phyloP scores from a whole-genome alignment of 2,888 invertebrate species.

The Lumbricus terrestris region DNA sequence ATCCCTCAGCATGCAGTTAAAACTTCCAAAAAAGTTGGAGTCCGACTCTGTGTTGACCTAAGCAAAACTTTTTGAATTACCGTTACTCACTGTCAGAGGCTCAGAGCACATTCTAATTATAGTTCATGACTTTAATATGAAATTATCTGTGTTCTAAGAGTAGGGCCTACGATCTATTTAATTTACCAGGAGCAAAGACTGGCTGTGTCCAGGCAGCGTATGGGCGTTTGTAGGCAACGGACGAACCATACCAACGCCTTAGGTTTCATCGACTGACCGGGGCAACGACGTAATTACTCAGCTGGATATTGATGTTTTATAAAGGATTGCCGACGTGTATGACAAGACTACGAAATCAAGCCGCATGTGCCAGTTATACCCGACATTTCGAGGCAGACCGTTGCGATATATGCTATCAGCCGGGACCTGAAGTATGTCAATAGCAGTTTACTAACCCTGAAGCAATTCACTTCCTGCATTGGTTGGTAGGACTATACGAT shows the following conservation, averaged over 20 bases:
- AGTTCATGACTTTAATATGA: neutral
- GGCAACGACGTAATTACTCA: neutral
- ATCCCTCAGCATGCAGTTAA: too few species aligned
- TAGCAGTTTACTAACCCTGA: neutral
- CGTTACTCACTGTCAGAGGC: neutral
- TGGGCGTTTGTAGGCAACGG: too few species aligned
- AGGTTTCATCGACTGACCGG: neutral
- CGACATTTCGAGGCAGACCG: neutral
- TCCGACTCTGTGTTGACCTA: neutral
- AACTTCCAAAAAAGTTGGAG: too few species aligned
- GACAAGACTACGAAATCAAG: neutral
- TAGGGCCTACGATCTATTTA: neutral
- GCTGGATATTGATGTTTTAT: neutral
- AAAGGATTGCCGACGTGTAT: neutral
- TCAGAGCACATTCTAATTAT: too few species aligned
- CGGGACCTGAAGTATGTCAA: neutral
- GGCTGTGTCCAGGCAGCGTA: neutral
- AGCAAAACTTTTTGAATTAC: neutral
- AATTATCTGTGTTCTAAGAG: neutral
- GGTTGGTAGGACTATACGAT: neutral
- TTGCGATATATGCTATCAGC: neutral
- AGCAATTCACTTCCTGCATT: neutral
- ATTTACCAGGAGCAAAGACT: neutral
- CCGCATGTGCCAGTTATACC: neutral
- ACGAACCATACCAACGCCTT: neutral